Base-by-base conservation (phyloP, 2,888 invertebrate genomes). In the Stenchaetothrips biformis region DNA sequence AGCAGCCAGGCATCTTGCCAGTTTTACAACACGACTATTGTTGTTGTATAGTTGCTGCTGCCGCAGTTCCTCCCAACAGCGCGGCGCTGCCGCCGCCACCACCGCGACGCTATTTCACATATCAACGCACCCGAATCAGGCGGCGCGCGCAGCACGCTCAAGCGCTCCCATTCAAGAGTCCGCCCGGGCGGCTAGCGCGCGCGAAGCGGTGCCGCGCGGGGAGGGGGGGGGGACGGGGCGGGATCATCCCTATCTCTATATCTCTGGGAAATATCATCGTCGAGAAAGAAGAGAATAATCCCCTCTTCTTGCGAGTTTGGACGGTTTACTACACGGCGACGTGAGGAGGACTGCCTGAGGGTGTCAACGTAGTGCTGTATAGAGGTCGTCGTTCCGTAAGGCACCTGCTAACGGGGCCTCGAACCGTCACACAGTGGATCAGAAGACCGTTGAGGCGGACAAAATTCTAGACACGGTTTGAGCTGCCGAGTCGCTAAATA, bases 21-120 rank as follows among this genome's bases (percentile, higher is more conserved):
- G 59, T 59, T 59, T 59, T 59, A 59, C 59, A 59, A 59, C 59
- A 59, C 59, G 59, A 59, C 59, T 59, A 59, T 59, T 53, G 53
- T 18, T 18, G 53, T 53, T 4, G 53, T 74, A 25, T 74, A 21
- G n/a, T 67, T 67, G 21, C 67, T 67, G 67, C 62, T 62, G 62
- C 18, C 18, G 18, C n/a, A 7, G 62, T 16, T 37, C 4, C 37
- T 37, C 37, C 37, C 37, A 2, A 37, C 37, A 37, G 37, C 6
- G 62, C 67, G 25, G 21, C 67, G 25, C 67, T 7, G 4, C 67
- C 25, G 7, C 67, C 25, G 25, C 67, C 67, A 25, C 67, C 25
- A 11, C 67, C 67, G 67, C 67, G 9, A 21, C 11, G 67, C 9
- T 25, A 74, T 74, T 74, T 74, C 67, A 74, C 67, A 74, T 74